phyloP scores from a whole-genome alignment of 2,888 invertebrate species.

The Saturnia pavonia region DNA sequence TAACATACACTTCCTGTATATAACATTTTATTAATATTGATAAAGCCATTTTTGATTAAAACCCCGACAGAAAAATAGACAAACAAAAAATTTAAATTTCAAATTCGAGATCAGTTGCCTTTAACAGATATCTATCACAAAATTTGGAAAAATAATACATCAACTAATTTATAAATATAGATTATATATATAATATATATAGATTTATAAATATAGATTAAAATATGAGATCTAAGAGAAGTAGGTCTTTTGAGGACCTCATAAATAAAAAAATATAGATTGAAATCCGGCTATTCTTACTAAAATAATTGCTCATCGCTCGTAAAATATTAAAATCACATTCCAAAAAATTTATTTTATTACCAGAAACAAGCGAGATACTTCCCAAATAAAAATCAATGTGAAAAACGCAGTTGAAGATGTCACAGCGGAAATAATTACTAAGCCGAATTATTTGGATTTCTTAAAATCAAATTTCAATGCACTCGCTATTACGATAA shows the following conservation, averaged over 20 bases:
- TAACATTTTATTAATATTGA: not conserved
- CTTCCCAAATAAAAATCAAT: conserved; percentile 41
- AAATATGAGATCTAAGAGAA: not conserved
- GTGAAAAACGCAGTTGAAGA: conserved; percentile 40
- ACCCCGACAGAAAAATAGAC: too few species aligned
- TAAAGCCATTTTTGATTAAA: too few species aligned
- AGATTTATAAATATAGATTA: too few species aligned
- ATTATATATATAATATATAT: too few species aligned
- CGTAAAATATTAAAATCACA: not conserved
- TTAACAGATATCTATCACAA: not conserved
- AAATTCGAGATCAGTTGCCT: too few species aligned
- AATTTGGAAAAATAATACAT: not conserved
- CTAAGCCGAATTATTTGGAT: conserved; percentile 42
- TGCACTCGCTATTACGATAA: conserved; percentile 37
- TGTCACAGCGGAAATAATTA: conserved; percentile 36
- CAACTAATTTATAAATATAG: not conserved
- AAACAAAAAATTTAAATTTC: too few species aligned
- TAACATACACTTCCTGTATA: not conserved
- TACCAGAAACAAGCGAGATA: conserved; percentile 50
- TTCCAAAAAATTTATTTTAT: conserved; percentile 12
- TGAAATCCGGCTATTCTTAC: not conserved
- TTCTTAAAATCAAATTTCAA: conserved; percentile 40
- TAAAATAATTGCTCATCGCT: not conserved
- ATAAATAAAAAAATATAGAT: not conserved
- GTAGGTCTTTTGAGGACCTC: not conserved